Conservation (phyloP, 1,140 invertebrate genomes). For the Pogonognathellus flavescens region DNA sequence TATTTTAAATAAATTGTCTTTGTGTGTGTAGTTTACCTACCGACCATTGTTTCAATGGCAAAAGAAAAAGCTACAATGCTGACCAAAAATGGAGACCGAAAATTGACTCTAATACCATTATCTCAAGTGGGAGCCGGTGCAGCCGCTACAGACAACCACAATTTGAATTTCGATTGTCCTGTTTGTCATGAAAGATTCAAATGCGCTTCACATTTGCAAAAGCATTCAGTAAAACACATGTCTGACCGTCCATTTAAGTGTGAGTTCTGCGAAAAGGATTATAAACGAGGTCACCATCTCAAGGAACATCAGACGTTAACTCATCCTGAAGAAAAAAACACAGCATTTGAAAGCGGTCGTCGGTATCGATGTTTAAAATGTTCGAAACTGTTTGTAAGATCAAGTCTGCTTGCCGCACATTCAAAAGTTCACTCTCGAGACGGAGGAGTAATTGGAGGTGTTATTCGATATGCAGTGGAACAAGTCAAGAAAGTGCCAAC, state of each 20-base stretch:
- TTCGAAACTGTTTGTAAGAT: constrained; percentile 5
- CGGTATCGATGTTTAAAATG: not conserved
- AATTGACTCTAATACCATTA: not conserved
- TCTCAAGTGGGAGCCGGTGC: too few species aligned
- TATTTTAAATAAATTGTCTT: not conserved
- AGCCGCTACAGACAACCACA: too few species aligned
- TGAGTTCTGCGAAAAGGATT: not conserved
- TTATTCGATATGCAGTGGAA: not conserved
- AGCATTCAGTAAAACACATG: not conserved
- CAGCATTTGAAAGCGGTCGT: not conserved
- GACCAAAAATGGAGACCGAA: not conserved
- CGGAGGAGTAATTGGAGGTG: not conserved
- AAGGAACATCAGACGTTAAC: constrained; percentile 14
- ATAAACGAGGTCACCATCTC: constrained; percentile 17
- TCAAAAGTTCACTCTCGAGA: not conserved
- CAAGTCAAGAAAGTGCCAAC: not conserved
- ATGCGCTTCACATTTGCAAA: constrained; percentile 33
- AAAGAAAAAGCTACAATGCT: not conserved
- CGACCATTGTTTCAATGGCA: not conserved
- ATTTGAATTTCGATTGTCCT: not conserved
- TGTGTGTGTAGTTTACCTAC: not conserved
- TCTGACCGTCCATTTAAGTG: not conserved
- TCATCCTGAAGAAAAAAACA: not conserved
- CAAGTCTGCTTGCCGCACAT: not conserved
- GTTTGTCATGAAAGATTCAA: constrained; percentile 5